Evolutionary conservation across 2,888 invertebrate genomes (phyloP).

Genomic region (Scaptomyza reducta): DNA sequence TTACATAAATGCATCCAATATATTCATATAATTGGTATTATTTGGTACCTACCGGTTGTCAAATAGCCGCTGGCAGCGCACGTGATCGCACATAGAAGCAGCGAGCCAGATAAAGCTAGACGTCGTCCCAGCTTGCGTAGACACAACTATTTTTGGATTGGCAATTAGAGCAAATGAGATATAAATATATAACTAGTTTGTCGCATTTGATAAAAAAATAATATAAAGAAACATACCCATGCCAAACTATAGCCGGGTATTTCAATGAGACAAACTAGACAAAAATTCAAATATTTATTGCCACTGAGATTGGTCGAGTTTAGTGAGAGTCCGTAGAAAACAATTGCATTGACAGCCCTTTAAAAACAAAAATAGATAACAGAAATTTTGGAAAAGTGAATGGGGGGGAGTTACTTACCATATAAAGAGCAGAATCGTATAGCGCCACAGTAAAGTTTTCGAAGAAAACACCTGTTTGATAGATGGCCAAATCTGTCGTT

Average conservation of each 20-base stretch:
- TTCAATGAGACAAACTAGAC: slow-evolving; percentile 86
- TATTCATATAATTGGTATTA: background rate
- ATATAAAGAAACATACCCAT: slow-evolving; percentile 73
- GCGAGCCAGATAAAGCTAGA: slow-evolving; percentile 85
- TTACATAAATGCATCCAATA: background rate
- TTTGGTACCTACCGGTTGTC: slow-evolving; percentile 83
- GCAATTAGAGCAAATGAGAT: slow-evolving; percentile 1
- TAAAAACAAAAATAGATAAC: background rate
- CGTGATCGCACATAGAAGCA: slow-evolving; percentile 85
- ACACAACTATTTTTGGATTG: slow-evolving; percentile 81
- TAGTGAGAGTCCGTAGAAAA: slow-evolving; percentile 89
- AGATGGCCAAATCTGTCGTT: slow-evolving; percentile 82
- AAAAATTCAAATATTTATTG: slow-evolving; percentile 89
- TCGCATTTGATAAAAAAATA: too few species aligned
- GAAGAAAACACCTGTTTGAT: slow-evolving; percentile 85
- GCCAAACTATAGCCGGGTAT: slow-evolving; percentile 87
- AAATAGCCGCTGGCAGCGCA: slow-evolving; percentile 86
- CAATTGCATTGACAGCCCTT: slow-evolving; percentile 87
- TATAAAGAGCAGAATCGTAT: slow-evolving; percentile 84
- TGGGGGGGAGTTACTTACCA: slow-evolving; percentile 82
- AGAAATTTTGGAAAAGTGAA: too few species aligned
- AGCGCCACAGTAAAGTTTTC: slow-evolving; percentile 84
- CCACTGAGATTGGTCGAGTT: slow-evolving; percentile 88
- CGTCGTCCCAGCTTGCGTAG: slow-evolving; percentile 86
- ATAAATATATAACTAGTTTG: background rate